phyloP scores from a whole-genome alignment of 2,797 vertebrate species.

The Schizothorax lantsangensis region DNA sequence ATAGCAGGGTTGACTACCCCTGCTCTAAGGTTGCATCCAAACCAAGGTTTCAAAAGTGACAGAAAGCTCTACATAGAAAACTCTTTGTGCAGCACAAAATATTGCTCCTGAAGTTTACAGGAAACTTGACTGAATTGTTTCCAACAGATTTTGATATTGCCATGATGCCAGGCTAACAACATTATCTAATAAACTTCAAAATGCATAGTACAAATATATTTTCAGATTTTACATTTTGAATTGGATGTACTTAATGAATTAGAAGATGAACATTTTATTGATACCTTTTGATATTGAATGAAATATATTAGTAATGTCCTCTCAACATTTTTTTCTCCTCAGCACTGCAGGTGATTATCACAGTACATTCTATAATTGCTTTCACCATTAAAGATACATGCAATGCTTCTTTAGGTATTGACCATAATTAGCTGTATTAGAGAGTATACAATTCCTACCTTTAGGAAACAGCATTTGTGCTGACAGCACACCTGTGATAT shows the following conservation, averaged over 20 bases:
- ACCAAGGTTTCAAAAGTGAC: not conserved
- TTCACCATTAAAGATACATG: not conserved
- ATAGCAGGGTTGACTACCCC: not conserved
- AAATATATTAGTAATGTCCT: not conserved
- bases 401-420: not conserved
- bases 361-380: not conserved
- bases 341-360: not conserved
- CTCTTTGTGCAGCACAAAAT: not conserved
- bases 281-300: too few relatives aligned
- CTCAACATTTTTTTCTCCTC: not conserved
- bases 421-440: not conserved
- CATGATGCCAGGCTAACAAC: not conserved
- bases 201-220: not conserved
- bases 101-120: not conserved
- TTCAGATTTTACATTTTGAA: not conserved
- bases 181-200: not conserved
- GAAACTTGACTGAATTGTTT: not conserved
- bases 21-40: not conserved
- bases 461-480: not conserved
- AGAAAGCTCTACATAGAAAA: not conserved
- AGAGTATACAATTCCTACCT: not conserved
- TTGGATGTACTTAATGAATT: not conserved
- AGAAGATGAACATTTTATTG: not conserved
- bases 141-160: not conserved
- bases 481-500: not conserved